phyloP scores from a whole-genome alignment of 2,888 invertebrate genomes.

The Lypha dubia region DNA sequence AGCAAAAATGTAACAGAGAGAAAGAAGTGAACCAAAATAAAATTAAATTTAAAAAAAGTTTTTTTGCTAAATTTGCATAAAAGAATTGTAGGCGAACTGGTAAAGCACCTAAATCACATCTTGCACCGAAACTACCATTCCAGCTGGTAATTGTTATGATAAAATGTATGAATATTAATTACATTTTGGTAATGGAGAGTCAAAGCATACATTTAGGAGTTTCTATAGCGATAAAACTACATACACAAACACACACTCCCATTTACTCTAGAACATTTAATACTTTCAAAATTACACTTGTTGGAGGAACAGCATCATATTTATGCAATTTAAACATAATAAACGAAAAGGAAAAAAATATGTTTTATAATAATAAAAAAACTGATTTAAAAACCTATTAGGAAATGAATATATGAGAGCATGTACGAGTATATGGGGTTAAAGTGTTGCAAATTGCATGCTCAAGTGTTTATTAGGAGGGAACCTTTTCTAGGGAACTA shows the following conservation, averaged over 20 bases:
- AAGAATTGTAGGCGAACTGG: neutral
- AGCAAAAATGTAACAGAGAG: constrained; percentile 32
- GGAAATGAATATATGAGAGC: neutral
- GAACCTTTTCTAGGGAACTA: neutral
- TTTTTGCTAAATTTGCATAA: neutral
- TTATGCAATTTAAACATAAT: constrained; percentile 36
- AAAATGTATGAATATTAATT: constrained; percentile 58
- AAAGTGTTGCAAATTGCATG: constrained; percentile 18
- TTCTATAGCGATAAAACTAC: constrained; percentile 17
- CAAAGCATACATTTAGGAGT: constrained; percentile 34
- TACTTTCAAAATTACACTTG: neutral
- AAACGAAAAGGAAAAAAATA: neutral
- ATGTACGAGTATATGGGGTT: too few species aligned
- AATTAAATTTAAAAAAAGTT: neutral
- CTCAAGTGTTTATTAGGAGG: neutral
- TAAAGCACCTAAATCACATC: neutral
- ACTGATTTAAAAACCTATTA: constrained; percentile 41
- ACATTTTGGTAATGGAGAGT: constrained; percentile 50
- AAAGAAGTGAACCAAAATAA: neutral
- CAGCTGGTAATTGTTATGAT: neutral
- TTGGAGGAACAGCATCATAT: neutral
- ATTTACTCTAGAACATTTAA: constrained; percentile 18
- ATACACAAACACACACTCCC: constrained; percentile 12
- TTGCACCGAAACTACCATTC: neutral
- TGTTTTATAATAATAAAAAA: constrained; percentile 28